Base-by-base conservation (phyloP, 2,888 invertebrate species). In the Heliconius ethilla region DNA sequence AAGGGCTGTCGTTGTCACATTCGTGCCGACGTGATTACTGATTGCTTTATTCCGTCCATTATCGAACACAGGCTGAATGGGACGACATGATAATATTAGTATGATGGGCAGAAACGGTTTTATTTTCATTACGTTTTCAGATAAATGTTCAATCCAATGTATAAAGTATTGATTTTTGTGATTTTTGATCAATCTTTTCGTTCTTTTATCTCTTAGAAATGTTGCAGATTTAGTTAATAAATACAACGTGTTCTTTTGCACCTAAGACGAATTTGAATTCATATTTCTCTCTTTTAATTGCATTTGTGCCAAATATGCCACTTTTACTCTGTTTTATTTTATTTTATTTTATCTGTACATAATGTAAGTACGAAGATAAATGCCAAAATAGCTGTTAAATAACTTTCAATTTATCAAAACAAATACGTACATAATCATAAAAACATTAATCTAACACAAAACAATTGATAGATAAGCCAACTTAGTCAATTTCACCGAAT, bases 1-100 rank as follows among this genome's bases (percentile, higher is more conserved):
- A 74, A 74, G 65, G 74, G 25, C 74, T 65, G 74, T 74, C 74
- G 25, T 63, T 45, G 74, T 74, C 74, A 74, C 62, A 74, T 63
- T 74, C 74, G 63, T 59, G 63, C 18, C 27, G 63, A 45, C 40
- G 74, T 74, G 65, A 74, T 74, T 74, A 65, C 63, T 40, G 74
- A 74, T 72, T 59, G 72, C 72, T 72, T 72, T 59, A 72, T 59
- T 59, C 72, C 72, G 59, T 72, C 59, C 59, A 72, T 72, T 59
- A 72, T 72, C 29, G 70, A 55, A 72, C 70, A 33, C 33, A 11
- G 15, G 55, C 70, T n/a, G n/a, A 55, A 72, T 72, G 70, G 55
- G 22, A 72, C 33, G 70, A 72, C 33, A 33, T 59, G 55, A 72
- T 72, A 25, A 59, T 55, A 72, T 72, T 72, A 59, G 59, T 72